phyloP scores from a whole-genome alignment of 2,888 invertebrate genomes.

The Drosophila emarginata region DNA sequence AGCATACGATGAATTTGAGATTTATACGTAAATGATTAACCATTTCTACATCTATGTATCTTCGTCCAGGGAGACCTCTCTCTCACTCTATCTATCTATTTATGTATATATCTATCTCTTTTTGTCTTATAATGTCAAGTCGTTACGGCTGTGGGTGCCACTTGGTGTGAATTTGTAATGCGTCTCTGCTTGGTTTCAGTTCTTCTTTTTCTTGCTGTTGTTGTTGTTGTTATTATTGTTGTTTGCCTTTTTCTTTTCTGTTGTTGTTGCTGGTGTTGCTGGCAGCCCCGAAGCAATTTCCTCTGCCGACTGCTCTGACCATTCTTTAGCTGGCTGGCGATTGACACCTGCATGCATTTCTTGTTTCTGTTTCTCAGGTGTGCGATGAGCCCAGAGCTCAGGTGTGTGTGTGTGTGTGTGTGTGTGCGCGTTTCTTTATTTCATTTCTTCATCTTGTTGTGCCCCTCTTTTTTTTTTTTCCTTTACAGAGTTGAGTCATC shows the following conservation, averaged over 20 bases:
- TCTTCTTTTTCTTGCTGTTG: constrained; percentile 22
- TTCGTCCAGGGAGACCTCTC: too few species aligned
- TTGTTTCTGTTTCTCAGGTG: constrained; percentile 71
- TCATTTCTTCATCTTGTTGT: constrained; percentile 66
- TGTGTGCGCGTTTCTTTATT: constrained; percentile 61
- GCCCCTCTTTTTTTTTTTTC: constrained; percentile 21
- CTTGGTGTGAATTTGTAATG: constrained; percentile 76
- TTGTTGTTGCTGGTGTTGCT: constrained; percentile 23
- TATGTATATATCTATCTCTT: neutral
- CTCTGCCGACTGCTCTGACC: constrained; percentile 48
- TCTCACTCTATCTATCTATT: constrained; percentile 11
- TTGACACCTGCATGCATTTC: constrained; percentile 80
- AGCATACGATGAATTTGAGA: constrained; percentile 48
- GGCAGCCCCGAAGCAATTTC: constrained; percentile 46
- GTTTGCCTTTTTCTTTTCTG: constrained; percentile 1
- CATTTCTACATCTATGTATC: constrained; percentile 58
- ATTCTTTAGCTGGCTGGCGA: constrained; percentile 63
- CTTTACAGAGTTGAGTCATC: constrained; percentile 64
- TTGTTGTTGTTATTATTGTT: constrained; percentile 21
- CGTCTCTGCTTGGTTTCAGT: constrained; percentile 45
- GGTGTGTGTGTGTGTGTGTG: constrained; percentile 46
- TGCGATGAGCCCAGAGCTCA: constrained; percentile 68
- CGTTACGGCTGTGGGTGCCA: constrained; percentile 62
- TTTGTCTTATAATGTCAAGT: constrained; percentile 6
- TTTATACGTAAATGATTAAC: constrained; percentile 78